Evolutionary conservation across 2,888 invertebrate species (phyloP), one percentile per base, ranked within the genome.

Genomic region (Glyphotaelius pellucidus): DNA sequence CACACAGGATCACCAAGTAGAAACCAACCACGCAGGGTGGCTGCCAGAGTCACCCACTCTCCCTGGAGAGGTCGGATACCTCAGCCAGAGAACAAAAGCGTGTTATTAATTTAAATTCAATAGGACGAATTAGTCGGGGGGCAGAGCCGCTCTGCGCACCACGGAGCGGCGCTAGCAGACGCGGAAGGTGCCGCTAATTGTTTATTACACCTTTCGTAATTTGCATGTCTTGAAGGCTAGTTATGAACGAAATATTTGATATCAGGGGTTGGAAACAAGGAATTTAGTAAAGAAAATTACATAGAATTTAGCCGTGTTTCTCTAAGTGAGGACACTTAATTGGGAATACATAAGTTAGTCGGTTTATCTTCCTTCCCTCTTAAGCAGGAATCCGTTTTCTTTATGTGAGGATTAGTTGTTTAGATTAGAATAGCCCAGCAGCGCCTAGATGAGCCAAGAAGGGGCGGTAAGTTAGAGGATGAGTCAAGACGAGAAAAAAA

Each of bases 111-210:
- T 92, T 91, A 91, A 93, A 93, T 93, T 92, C 91, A 92, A 91
- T 92, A 80, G 91, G 80, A 89, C 35, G 90, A 91, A 90, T 92
- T 90, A 90, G 88, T 89, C 35, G 92, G 86, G 85, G 89, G 91
- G 90, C 86, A 47, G 89, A 35, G 79, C 89, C 42, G 31, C 47
- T 79, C 52, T 67, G 84, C 90, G 84, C 67, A 42, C 89, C 79
- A 31, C 35, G 85, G 87, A 88, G 89, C 91, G 93, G 92, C 93
- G 93, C 92, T 92, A 92, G 89, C 91, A 91, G 92, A 92, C 92
- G 87, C 92, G 92, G 92, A 92, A 92, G 92, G 92, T 92, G 93
- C 90, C 93, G 92, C 91, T 93, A 93, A 93, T 93, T 93, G 93
- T 93, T 93, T 93, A 93, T 93, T 91, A 92, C 92, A 92, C 93